Base-by-base conservation (phyloP, 2,797 vertebrate species). In the Hafferia zeledoni region DNA sequence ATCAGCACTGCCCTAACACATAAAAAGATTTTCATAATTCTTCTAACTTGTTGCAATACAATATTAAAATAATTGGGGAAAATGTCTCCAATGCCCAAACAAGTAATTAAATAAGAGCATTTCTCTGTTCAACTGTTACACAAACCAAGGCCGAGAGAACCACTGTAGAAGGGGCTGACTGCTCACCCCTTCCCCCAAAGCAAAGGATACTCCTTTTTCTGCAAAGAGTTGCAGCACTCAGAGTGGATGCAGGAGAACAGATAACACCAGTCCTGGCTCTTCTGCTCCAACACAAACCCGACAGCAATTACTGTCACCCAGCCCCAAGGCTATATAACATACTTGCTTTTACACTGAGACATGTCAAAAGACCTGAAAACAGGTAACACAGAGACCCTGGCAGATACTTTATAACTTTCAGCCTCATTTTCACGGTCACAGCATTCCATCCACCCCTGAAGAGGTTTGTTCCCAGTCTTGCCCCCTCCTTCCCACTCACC, bases 261-360 rank as follows among this genome's bases (percentile, higher is more conserved):
- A 3, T 30, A 64, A 79, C 23, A 19, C 0, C 0, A 85, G 31
- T 17, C 47, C 27, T 55, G 17, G 17, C 6, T 68, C 43, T 41
- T 69, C n/a, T 71, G 44, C 41, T 75, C 75, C 57, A 68, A 52
- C 44, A 35, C 2, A 60, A 87, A 83, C n/a, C 27, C 64, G 30
- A 17, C 1, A 3, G 53, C 17, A 76, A 76, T 20, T 24, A 82
- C 50, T 61, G 91, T 53, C 67, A 76, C 19, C 8, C 27, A 24
- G 1, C 3, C 27, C 16, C 27, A 59, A 25, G 14, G 56, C 55
- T 46, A 43, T 7, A 53, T 13, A 30, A 93, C 80, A 49, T 13
- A 27, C 55, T 16, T 63, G 9, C 1, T 43, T 88, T 78, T 20
- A 35, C 15, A 64, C 44, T 15, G 27, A 61, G 14, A 41, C 1